Evolutionary conservation across 23 tunicate species (phyloP), one percentile per base, ranked within the genome.

Genomic region (Styela clava): DNA sequence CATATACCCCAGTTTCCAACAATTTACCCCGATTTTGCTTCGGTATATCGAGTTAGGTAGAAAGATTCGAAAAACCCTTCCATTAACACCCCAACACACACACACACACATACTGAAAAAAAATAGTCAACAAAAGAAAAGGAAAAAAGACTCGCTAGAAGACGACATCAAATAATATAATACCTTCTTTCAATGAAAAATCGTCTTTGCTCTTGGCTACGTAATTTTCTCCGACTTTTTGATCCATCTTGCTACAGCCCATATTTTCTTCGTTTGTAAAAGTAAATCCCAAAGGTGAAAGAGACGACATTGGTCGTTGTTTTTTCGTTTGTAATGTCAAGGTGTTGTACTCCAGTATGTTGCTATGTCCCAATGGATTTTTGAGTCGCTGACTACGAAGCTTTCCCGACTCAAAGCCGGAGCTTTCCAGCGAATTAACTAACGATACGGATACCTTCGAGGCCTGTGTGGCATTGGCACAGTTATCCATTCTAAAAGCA

Each of bases 341-440:
- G 56, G 56, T 65, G 70, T 24, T 65, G 70, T 65, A 24, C 70
- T 65, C 70, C 70, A 16, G 7, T 3, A 65, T 65, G 70, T 65
- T 16, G 31, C 29, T 65, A 27, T 65, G 70, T 24, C 70, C 29
- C 5, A 18, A 31, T 19, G 51, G 78, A 33, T 72, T 72, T 31
- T 34, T 33, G 37, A 72, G 31, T 1, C 71, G 71, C 31, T 1
- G 31, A 29, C 71, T 67, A 67, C 71, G 71, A 22, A 67, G 31
- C 31, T 22, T 27, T 12, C 71, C 31, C 22, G 71, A 67, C 71
- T 18, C 31, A 67, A 67, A 67, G 31, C 71, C 71, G 16, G 71
- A 67, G 22, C 71, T 67, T 27, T 67, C 31, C 16, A 67, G 24
- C 24, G 71, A 67, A 67, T 22, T 67, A 25, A 67, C 71, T 29